A percentile compares a stretch with the other conserved stretches of the same genome.
Evolutionary conservation across 1,140 invertebrate species (phyloP).

Genomic region (Aphelinus atriplicis): DNA sequence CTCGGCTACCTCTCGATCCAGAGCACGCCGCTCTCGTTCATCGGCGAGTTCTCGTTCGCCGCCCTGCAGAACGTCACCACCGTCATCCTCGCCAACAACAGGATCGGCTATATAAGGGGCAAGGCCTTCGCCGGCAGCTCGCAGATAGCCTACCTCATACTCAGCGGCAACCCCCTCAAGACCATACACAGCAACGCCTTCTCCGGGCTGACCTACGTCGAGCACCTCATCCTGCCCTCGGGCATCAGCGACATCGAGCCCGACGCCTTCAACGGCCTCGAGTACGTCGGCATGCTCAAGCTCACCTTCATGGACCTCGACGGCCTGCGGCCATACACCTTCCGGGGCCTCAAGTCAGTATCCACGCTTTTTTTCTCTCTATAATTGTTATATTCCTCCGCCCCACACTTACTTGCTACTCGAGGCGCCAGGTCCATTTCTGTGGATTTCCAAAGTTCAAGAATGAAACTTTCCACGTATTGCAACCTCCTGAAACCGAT

Average conservation of each 20-base stretch:
- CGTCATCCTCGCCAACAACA: constrained; percentile 80
- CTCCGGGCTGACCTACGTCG: constrained; percentile 81
- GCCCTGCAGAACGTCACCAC: constrained; percentile 82
- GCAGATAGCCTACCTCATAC: constrained; percentile 78
- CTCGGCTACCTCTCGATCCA: constrained; percentile 83
- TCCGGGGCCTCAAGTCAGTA: constrained; percentile 71
- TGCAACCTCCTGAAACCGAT: too few species aligned
- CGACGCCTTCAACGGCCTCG: constrained; percentile 78
- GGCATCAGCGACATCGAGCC: constrained; percentile 79
- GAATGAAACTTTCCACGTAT: too few species aligned
- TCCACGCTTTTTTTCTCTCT: not conserved
- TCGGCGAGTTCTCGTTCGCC: constrained; percentile 83
- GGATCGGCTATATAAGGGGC: constrained; percentile 79
- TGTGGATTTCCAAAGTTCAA: too few species aligned
- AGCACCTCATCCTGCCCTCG: constrained; percentile 78
- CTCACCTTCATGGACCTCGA: constrained; percentile 83
- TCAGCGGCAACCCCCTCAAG: constrained; percentile 81
- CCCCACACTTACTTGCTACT: too few species aligned
- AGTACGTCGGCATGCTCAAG: constrained; percentile 80
- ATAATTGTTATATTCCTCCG: not conserved
- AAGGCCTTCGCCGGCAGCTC: constrained; percentile 85
- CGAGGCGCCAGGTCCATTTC: too few species aligned
- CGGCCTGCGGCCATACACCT: constrained; percentile 75
- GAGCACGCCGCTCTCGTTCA: constrained; percentile 78
- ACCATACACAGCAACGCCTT: constrained; percentile 80